Evolutionary conservation across 2,797 vertebrate species (phyloP).

Genomic region (Champsocephalus esox): DNA sequence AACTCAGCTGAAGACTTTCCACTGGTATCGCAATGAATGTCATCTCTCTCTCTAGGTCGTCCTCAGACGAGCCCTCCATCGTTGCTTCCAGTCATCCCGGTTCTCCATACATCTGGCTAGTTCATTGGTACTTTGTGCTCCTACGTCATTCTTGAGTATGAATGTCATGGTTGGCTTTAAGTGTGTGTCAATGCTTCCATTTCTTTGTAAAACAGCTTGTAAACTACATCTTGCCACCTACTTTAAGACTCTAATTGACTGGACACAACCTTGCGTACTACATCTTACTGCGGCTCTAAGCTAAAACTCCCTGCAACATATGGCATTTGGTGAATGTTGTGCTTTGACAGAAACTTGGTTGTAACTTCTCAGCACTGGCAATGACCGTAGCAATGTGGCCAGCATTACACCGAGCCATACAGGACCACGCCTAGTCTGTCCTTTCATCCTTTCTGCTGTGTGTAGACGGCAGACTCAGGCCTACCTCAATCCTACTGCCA

Average conservation of each 20-base stretch:
- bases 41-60: neutral
- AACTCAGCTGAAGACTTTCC: conserved; percentile 54
- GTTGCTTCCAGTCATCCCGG: no score
- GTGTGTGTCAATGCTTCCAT: conserved; percentile 32
- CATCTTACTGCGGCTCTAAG: conserved; percentile 5
- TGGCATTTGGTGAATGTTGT: conserved; percentile 41
- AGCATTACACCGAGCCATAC: conserved; percentile 25
- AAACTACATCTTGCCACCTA: conserved; percentile 56
- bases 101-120: no score
- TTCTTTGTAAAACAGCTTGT: conserved; percentile 31
- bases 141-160: neutral
- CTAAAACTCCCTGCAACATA: conserved; percentile 47
- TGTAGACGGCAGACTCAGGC: conserved; percentile 16
- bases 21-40: conserved; percentile 12
- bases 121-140: no score
- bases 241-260: conserved; percentile 37
- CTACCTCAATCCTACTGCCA: neutral
- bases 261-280: conserved; percentile 46
- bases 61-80: no score
- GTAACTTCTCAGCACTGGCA: conserved; percentile 39
- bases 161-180: conserved; percentile 22
- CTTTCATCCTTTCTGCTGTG: conserved; percentile 16
- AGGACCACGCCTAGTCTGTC: conserved; percentile 61
- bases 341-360: conserved; percentile 46
- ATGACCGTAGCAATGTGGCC: conserved; percentile 22